Evolutionary conservation across 2,113 vertebrate genomes (phyloP), one percentile per base, ranked within the genome.

Genomic region (Andinoacara biseriatus): DNA sequence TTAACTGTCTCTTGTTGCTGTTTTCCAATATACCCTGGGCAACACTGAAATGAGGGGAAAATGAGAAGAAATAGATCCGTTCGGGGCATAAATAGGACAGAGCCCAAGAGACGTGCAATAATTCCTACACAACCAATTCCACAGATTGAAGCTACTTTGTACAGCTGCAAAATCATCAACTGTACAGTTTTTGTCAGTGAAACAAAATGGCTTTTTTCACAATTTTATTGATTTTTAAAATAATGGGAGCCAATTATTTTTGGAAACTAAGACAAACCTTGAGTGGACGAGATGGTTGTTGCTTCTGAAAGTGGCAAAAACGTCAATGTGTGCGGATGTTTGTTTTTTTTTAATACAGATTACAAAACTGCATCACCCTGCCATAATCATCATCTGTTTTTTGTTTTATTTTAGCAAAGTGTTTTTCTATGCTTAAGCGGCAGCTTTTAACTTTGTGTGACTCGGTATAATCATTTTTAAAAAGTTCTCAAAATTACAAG

Each of bases 71-170:
- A n/a, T 35, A 33, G 14, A 22, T 17, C 29, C 56, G 4, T 60
- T 60, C 0, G 4, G 49, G 35, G 82, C 22, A 80, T 80, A 72
- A 62, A 18, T 74, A 31, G n/a, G 57, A 57, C 26, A 74, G 54
- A 74, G 26, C 65, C 63, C 60, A 2, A 18, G 33, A 86, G 58
- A 24, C 58, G 26, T 57, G 2, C 20, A 58, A 22, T 69, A 5
- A 69, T 74, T 82, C 76, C 24, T 59, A 59, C 31, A 58, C 84
- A 77, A 57, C 20, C 35, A 74, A 15, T 56, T 56, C 35, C n/a
- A 67, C 15, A 29, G 17, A 57, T 24, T 69, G 40, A 46, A 49
- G 0, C 65, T 29, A 49, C 29, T 58, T 58, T 31, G 10, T 62
- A 24, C 26, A 63, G 26, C 18, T 82, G 6, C n/a, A n/a, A 75